Percentiles rank a stretch among this genome's conserved stretches.
phyloP scores from a whole-genome alignment of 1,140 invertebrate species.

The Nilaparvata lugens region DNA sequence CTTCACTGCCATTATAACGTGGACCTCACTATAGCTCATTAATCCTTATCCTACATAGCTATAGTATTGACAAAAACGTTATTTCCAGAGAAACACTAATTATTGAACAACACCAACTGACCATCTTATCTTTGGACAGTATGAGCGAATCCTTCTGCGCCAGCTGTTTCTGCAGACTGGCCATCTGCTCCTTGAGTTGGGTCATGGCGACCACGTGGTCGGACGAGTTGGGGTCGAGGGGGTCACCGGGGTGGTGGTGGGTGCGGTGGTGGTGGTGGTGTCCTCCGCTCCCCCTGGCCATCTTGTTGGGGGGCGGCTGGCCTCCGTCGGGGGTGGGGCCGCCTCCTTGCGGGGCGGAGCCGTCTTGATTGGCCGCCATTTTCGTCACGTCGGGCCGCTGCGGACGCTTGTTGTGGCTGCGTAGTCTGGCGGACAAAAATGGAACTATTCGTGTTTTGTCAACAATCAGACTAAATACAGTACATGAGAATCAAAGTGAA shows the following conservation, averaged over 20 bases:
- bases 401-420: slow-evolving; percentile 30
- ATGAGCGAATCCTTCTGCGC: slow-evolving; percentile 75
- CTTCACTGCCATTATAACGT: no score
- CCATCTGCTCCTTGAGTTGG: slow-evolving; percentile 88
- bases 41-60: neutral
- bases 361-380: neutral
- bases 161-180: slow-evolving; percentile 82
- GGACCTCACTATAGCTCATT: neutral
- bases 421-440: slow-evolving; percentile 13
- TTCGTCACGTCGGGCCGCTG: slow-evolving; percentile 45
- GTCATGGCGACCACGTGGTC: slow-evolving; percentile 92
- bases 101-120: slow-evolving; percentile 41
- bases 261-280: slow-evolving; percentile 10
- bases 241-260: slow-evolving; percentile 27
- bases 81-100: neutral
- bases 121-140: slow-evolving; percentile 84
- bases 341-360: neutral
- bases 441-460: no score
- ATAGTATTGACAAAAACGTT: neutral
- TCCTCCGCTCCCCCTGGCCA: slow-evolving; percentile 29
- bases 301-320: slow-evolving; percentile 36
- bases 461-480: no score
- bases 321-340: slow-evolving; percentile 6
- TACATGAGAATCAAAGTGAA: no score
- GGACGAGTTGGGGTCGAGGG: slow-evolving; percentile 72